Conservation (phyloP, 1,140 invertebrate species). For the Drosophila punjabiensis region DNA sequence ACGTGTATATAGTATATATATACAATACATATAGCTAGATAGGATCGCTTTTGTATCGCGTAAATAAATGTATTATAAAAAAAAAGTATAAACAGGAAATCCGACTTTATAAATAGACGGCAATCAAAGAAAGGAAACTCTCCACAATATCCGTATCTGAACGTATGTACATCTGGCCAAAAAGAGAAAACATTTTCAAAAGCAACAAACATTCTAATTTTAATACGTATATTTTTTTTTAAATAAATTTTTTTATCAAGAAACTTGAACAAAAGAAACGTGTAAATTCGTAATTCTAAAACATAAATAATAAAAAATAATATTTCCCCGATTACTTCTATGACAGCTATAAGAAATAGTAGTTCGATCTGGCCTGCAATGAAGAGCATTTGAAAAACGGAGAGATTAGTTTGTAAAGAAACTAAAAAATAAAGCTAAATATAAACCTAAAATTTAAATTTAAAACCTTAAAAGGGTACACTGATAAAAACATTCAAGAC, state of each 20-base stretch:
- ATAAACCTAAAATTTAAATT: background rate
- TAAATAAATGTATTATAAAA: constrained; percentile 68
- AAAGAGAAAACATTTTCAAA: background rate
- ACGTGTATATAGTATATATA: background rate
- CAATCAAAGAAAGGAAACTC: constrained; percentile 52
- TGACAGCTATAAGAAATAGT: background rate
- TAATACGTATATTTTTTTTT: background rate
- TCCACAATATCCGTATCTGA: constrained; percentile 1
- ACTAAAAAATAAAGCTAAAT: background rate
- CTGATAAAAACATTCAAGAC: no score
- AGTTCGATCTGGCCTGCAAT: background rate
- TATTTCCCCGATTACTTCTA: background rate
- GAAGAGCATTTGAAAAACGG: background rate
- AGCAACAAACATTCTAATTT: constrained; percentile 4
- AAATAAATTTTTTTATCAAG: background rate
- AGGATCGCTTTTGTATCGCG: constrained; percentile 32
- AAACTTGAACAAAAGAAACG: background rate
- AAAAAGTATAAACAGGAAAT: constrained; percentile 60
- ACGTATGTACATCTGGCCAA: constrained; percentile 2
- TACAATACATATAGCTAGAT: background rate
- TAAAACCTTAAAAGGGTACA: no score
- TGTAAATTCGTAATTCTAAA: background rate
- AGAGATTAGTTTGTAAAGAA: background rate
- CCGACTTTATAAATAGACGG: constrained; percentile 57
- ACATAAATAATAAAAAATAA: background rate